Base-by-base conservation (phyloP, 1,140 invertebrate genomes). In the Sycophaga agraensis region DNA sequence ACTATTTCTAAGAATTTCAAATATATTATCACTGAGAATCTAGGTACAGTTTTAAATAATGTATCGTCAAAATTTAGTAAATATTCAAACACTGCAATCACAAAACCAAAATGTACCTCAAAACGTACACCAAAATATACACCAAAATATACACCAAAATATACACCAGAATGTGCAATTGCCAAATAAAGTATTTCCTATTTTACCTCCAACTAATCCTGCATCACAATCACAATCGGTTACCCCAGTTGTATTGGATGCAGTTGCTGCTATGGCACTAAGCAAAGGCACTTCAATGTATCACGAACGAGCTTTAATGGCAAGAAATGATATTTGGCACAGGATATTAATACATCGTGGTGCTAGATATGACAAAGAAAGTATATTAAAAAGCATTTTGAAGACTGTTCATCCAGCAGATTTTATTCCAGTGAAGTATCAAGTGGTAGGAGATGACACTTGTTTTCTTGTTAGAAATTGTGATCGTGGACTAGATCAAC, bases 401-500 rank as follows among this genome's bases (percentile, higher is more conserved):
- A 73, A 74, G 31, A 67, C 78, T 12, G 72, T 82, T 1, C 73
- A 82, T 45, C 83, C 84, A 7, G 67, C 75, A 4, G 82, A 84
- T 54, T 67, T 85, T 4, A 80, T 84, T 35, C 84, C 84, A 9
- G 78, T 84, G 0, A 73, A 66, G n/a, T 84, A 81, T 70, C 73
- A 77, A 24, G 61, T 68, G 9, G 66, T 68, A 4, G 75, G 75
- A 1, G 66, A 72, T 2, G 73, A 78, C 43, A 71, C 77, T 0
- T 78, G 67, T 37, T 84, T 85, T 59, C 60, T 84, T 24, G 78
- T 78, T 4, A 72, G 82, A 51, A 84, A 83, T 63, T 85, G 83
- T 63, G 79, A 77, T 4, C 59, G 73, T 3, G 82, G 82, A 0
- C 65, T 85, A 4, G 75, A 81, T 31, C 78, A 79, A 66, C 64